Percentiles rank a stretch among this genome's conserved stretches.
Evolutionary conservation across 2,888 invertebrate genomes (phyloP).

Genomic region (Drosophila percnosoma): DNA sequence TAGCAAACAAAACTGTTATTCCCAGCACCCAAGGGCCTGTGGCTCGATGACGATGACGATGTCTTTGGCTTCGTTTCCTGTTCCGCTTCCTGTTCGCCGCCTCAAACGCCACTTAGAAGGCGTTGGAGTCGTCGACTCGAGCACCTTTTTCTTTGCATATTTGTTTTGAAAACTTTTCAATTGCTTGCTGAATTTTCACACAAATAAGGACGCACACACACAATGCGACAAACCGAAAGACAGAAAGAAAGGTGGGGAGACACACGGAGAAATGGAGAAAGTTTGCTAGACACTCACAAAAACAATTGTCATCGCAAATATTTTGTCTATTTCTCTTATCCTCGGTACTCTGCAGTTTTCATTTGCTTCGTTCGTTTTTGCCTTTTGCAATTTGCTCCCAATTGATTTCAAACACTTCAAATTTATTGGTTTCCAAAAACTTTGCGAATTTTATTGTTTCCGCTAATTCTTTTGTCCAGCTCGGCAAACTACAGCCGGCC

Average conservation of each 20-base stretch:
- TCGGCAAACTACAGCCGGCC: slow-evolving; percentile 34
- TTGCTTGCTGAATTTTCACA: slow-evolving; percentile 66
- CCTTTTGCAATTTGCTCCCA: slow-evolving; percentile 75
- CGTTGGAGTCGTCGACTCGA: slow-evolving; percentile 51
- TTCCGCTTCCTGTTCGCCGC: slow-evolving; percentile 43
- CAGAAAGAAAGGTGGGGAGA: not conserved
- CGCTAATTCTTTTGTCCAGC: slow-evolving; percentile 80
- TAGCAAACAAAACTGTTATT: slow-evolving; percentile 68
- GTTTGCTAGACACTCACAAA: slow-evolving; percentile 36
- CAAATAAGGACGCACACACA: slow-evolving; percentile 47
- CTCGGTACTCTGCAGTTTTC: slow-evolving; percentile 23
- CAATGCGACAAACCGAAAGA: not conserved
- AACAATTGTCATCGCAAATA: slow-evolving; percentile 38
- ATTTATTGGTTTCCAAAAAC: slow-evolving; percentile 77
- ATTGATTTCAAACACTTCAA: slow-evolving; percentile 77
- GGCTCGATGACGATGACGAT: slow-evolving; percentile 40
- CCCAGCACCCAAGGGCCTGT: slow-evolving; percentile 31
- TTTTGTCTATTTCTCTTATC: slow-evolving; percentile 25
- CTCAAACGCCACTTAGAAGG: slow-evolving; percentile 46
- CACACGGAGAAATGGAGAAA: slow-evolving; percentile 17
- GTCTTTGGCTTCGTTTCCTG: slow-evolving; percentile 34
- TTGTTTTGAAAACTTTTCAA: slow-evolving; percentile 75
- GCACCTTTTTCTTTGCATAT: slow-evolving; percentile 78
- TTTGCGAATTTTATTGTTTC: slow-evolving; percentile 79
- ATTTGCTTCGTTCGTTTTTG: slow-evolving; percentile 53